These are phyloP conservation scores for human DNA, from an alignment of 2,113 vertebrate genomes.

Conservation along the genomic window DNA sequence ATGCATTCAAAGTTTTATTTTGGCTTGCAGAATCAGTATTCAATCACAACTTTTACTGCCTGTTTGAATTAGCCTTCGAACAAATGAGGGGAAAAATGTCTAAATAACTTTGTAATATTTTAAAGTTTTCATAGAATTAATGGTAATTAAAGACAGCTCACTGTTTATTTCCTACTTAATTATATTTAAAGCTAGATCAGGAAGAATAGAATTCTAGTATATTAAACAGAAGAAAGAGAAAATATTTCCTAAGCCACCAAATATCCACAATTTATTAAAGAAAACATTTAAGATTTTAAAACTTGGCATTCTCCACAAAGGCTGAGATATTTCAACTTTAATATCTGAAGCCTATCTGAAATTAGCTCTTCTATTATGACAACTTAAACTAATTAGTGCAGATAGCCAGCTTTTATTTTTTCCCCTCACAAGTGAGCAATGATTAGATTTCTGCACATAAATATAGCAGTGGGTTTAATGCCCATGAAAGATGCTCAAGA, in stretches of 20 bases:
- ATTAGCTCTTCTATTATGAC: conserved; percentile 6
- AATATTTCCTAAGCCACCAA: not conserved
- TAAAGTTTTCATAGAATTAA: conserved; percentile 10
- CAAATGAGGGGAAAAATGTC: conserved; percentile 12
- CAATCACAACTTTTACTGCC: conserved; percentile 22
- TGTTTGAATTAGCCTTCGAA: not conserved
- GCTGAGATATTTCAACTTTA: not conserved
- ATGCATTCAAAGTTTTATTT: conserved; percentile 26
- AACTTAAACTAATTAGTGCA: conserved; percentile 9
- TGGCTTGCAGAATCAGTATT: conserved; percentile 38
- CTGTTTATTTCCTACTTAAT: conserved; percentile 35
- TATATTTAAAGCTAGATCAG: not conserved
- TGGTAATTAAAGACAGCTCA: not conserved
- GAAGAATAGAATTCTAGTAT: not conserved
- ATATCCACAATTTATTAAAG: conserved; percentile 47
- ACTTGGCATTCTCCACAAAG: not conserved
- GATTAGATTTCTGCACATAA: not conserved
- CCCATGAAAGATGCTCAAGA: not conserved
- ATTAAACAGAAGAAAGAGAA: conserved; percentile 40
- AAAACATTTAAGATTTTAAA: conserved; percentile 22
- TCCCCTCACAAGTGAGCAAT: not conserved
- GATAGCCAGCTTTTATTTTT: not conserved
- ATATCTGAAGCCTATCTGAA: not conserved
- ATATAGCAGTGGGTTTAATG: not conserved
- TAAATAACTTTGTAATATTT: conserved; percentile 12